These are phyloP conservation scores for Tribolium freemani DNA, from an alignment of 2,888 invertebrate genomes.

Conservation along the genomic window DNA sequence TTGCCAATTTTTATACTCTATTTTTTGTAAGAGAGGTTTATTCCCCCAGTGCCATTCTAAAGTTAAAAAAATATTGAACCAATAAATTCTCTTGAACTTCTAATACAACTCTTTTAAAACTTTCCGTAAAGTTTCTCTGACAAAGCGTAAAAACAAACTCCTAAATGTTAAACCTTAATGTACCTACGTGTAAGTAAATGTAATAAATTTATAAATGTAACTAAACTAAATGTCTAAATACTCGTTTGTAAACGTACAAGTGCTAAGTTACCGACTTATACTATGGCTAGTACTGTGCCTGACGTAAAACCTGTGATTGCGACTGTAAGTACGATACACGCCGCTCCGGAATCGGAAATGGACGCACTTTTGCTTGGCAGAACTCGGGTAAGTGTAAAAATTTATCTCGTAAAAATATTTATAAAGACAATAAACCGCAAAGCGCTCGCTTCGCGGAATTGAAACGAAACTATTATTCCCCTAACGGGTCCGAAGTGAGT, in stretches of 20 bases:
- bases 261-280: slow-evolving; percentile 34
- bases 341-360: slow-evolving; percentile 81
- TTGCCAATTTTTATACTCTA: slow-evolving; percentile 41
- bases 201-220: slow-evolving; percentile 17
- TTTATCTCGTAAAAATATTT: slow-evolving; percentile 8
- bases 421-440: background rate
- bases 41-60: slow-evolving; percentile 37
- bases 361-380: slow-evolving; percentile 83
- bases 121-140: slow-evolving; percentile 14
- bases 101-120: slow-evolving; percentile 27
- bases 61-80: slow-evolving; percentile 15
- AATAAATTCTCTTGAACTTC: slow-evolving; percentile 11
- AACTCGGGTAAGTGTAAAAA: slow-evolving; percentile 77
- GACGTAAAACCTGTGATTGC: slow-evolving; percentile 74
- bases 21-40: slow-evolving; percentile 41
- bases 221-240: slow-evolving; percentile 37
- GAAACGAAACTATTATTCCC: background rate
- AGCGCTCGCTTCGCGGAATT: background rate
- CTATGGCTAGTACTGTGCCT: slow-evolving; percentile 63
- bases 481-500: background rate
- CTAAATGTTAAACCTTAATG: slow-evolving; percentile 31
- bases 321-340: slow-evolving; percentile 68
- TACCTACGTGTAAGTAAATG: slow-evolving; percentile 23
- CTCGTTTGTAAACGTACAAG: slow-evolving; percentile 13
- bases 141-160: background rate